Evolutionary conservation across 2,113 vertebrate species (phyloP).

Genomic region (Sylvilagus bachmani): DNA sequence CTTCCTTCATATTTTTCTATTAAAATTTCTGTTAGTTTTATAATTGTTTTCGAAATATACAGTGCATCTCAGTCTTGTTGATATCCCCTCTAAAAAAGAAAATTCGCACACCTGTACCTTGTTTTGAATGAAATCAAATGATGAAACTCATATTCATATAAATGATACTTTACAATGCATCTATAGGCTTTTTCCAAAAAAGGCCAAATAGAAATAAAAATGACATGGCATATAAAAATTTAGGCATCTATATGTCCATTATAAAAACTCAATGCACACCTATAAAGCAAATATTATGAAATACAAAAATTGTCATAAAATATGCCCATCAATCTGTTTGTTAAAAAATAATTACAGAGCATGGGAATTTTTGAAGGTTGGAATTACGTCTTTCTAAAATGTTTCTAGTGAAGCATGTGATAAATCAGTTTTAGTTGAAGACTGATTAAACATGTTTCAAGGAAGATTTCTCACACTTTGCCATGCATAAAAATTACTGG

Average conservation of each 20-base stretch:
- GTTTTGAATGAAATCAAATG: constrained; percentile 51
- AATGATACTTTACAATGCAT: background rate
- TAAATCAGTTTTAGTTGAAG: background rate
- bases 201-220: constrained; percentile 39
- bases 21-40: background rate
- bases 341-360: background rate
- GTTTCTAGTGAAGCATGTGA: background rate
- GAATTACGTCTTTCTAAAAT: constrained; percentile 10
- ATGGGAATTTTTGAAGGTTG: background rate
- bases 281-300: background rate
- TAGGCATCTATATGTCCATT: background rate
- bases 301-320: background rate
- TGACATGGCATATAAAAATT: background rate
- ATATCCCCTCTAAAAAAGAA: background rate
- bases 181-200: background rate
- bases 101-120: background rate
- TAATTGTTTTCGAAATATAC: background rate
- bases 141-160: constrained; percentile 9
- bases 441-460: constrained; percentile 5
- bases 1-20: background rate
- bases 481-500: background rate
- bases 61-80: background rate
- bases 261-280: background rate
- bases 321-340: background rate
- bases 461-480: constrained; percentile 10